Conservation (phyloP, 2,113 vertebrate species). For the Andinoacara biseriatus region DNA sequence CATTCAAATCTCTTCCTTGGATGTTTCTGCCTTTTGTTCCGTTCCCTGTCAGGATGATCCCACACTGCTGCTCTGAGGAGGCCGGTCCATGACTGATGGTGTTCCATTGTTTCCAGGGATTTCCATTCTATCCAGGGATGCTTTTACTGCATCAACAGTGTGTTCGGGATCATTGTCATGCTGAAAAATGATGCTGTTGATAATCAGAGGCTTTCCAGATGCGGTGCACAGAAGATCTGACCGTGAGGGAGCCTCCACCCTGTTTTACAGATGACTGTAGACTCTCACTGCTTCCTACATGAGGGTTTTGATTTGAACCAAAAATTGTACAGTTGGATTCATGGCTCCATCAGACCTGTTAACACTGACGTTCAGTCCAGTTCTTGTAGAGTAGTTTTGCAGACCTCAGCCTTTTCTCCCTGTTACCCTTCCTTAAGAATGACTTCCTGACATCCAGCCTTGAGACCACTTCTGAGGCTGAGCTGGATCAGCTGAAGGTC, state of each 20-base stretch:
- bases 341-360: background rate
- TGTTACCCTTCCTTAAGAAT: background rate
- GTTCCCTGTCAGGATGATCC: background rate
- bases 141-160: background rate
- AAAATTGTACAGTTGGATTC: background rate
- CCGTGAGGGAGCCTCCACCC: background rate
- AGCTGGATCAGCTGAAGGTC: too few relatives aligned
- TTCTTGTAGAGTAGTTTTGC: background rate
- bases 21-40: background rate
- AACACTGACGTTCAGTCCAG: background rate
- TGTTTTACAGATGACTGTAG: background rate
- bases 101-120: background rate
- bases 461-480: background rate
- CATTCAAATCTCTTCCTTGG: background rate
- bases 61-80: background rate
- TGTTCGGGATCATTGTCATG: background rate
- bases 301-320: background rate
- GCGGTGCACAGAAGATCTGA: background rate
- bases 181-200: background rate
- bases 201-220: background rate
- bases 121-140: background rate
- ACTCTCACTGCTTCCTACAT: background rate
- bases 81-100: background rate
- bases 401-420: background rate
- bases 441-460: background rate